A percentile compares a stretch with the other conserved stretches of the same genome.
Evolutionary conservation across 2,797 vertebrate genomes (phyloP).

Genomic region (Morelia viridis): DNA sequence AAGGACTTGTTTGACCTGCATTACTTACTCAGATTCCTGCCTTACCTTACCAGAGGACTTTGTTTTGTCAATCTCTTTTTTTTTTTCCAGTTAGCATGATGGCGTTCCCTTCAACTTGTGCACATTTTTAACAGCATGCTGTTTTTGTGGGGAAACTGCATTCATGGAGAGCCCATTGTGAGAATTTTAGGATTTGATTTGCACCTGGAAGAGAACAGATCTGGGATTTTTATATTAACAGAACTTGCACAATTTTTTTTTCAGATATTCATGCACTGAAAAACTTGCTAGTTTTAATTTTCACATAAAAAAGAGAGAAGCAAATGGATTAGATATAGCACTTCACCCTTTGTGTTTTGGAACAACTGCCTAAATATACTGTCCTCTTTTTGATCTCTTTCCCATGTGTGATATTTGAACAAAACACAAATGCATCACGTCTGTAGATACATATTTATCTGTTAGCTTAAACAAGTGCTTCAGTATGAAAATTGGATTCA

Average conservation of each 20-base stretch:
- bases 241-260: constrained; percentile 75
- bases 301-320: constrained; percentile 58
- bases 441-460: constrained; percentile 58
- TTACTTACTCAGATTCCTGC: constrained; percentile 89
- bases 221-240: constrained; percentile 70
- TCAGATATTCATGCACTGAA: constrained; percentile 79
- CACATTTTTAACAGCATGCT: constrained; percentile 91
- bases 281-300: constrained; percentile 73
- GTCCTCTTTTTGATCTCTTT: constrained; percentile 64
- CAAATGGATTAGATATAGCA: constrained; percentile 77
- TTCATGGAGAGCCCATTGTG: constrained; percentile 83
- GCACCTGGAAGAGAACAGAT: constrained; percentile 70
- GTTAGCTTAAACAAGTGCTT: constrained; percentile 70
- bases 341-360: constrained; percentile 76
- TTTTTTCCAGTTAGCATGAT: constrained; percentile 83
- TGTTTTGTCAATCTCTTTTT: constrained; percentile 87
- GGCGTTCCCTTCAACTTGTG: constrained; percentile 83
- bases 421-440: constrained; percentile 55
- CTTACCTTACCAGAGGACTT: constrained; percentile 84
- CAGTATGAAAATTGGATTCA: constrained; percentile 68
- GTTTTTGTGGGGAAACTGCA: constrained; percentile 84
- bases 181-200: constrained; percentile 75
- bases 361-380: constrained; percentile 63
- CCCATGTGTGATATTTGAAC: constrained; percentile 62
- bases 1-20: constrained; percentile 77